phyloP scores from a whole-genome alignment of 2,113 vertebrate genomes.

The Aphyosemion australe region DNA sequence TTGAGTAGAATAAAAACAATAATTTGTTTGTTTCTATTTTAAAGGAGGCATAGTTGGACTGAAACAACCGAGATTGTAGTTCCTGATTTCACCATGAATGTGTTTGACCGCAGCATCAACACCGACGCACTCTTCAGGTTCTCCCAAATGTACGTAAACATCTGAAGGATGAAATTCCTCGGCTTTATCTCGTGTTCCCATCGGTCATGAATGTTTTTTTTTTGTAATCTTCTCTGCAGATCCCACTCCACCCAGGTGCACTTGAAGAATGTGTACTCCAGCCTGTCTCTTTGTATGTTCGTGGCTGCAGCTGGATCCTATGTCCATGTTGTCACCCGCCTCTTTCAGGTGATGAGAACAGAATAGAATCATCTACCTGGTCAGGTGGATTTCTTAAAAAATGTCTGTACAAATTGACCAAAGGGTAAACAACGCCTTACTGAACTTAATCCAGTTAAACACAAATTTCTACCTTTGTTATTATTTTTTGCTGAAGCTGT shows the following conservation, averaged over 20 bases:
- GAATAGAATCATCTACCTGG: not conserved
- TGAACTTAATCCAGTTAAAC: too few relatives aligned
- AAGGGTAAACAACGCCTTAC: too few relatives aligned
- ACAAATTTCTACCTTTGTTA: too few relatives aligned
- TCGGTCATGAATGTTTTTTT: not conserved
- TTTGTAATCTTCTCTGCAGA: conserved; percentile 66
- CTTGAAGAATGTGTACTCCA: conserved; percentile 94
- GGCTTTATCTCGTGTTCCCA: not conserved
- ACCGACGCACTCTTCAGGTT: conserved; percentile 91
- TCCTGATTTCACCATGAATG: conserved; percentile 83
- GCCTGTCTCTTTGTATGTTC: conserved; percentile 90
- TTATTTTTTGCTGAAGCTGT: too few relatives aligned
- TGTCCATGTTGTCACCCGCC: conserved; percentile 84
- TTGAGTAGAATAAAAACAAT: not conserved
- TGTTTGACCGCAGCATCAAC: conserved; percentile 93
- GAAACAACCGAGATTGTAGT: not conserved
- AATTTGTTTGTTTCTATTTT: conserved; percentile 1
- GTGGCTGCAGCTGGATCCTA: conserved; percentile 89
- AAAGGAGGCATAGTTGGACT: not conserved
- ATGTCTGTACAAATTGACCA: too few relatives aligned
- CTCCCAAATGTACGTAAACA: conserved; percentile 89
- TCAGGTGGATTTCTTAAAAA: not conserved
- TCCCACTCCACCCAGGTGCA: conserved; percentile 93
- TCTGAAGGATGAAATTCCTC: not conserved
- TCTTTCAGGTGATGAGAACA: conserved; percentile 86